Evolutionary conservation across 2,113 vertebrate species (phyloP).

Genomic region (Amazona guildingii): DNA sequence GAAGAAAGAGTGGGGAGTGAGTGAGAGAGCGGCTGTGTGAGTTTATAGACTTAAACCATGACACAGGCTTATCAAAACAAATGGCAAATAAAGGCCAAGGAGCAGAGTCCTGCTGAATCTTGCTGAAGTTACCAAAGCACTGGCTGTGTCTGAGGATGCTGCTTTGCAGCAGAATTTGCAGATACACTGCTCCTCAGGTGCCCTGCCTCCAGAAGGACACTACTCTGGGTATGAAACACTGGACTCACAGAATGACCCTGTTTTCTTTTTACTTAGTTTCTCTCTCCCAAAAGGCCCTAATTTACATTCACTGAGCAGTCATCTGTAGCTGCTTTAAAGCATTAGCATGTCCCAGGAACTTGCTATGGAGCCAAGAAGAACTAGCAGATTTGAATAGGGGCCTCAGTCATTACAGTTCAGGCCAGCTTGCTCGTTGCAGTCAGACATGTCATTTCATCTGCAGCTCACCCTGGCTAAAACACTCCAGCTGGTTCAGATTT

Average conservation of each 20-base stretch:
- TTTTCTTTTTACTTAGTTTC: neutral
- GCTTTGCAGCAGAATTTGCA: neutral
- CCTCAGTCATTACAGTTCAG: slow-evolving; percentile 10
- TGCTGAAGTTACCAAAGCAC: neutral
- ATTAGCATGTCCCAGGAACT: slow-evolving; percentile 34
- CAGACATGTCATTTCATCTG: slow-evolving; percentile 37
- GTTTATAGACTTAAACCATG: no score
- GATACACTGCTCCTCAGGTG: neutral
- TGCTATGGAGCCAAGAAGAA: slow-evolving; percentile 43
- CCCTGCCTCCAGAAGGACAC: neutral
- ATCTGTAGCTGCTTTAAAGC: slow-evolving; percentile 38
- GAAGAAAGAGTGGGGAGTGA: no score
- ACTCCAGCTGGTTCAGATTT: slow-evolving; percentile 55
- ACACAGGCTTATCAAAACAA: neutral
- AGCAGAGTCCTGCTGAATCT: neutral
- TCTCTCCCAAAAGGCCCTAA: slow-evolving; percentile 7
- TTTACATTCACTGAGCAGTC: slow-evolving; percentile 42
- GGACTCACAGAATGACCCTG: neutral
- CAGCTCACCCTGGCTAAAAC: slow-evolving; percentile 9
- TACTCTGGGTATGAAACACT: neutral
- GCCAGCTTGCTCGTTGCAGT: neutral
- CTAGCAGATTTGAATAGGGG: slow-evolving; percentile 40
- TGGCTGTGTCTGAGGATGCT: accelerated
- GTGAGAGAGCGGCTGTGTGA: no score
- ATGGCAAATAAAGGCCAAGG: neutral